These are phyloP conservation scores for Catostomus latipinnis DNA, from an alignment of 2,797 vertebrate species.

Conservation along the genomic window DNA sequence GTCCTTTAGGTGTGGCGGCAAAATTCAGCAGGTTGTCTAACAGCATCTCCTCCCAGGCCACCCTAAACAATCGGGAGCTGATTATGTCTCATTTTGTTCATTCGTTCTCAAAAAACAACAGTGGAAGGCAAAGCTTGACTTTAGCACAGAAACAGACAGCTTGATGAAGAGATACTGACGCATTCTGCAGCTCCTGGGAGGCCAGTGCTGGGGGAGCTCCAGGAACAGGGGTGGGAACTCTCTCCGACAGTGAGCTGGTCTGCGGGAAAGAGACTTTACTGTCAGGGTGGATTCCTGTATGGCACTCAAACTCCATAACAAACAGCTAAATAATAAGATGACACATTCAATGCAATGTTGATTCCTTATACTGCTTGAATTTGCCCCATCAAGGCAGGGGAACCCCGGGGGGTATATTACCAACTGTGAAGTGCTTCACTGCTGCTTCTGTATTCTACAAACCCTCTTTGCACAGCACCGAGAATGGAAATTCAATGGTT, in stretches of 20 bases:
- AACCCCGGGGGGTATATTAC: constrained; percentile 20
- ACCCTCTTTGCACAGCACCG: not conserved
- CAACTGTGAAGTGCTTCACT: constrained; percentile 14
- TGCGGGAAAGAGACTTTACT: constrained; percentile 64
- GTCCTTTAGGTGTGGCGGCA: constrained; percentile 90
- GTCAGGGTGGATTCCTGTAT: constrained; percentile 5
- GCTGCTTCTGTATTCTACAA: constrained; percentile 27
- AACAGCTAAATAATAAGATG: constrained; percentile 28
- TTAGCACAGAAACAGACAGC: constrained; percentile 30
- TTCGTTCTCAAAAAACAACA: not conserved
- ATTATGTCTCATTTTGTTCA: not conserved
- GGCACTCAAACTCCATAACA: constrained; percentile 19
- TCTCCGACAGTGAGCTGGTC: constrained; percentile 83
- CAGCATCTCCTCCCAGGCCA: constrained; percentile 90
- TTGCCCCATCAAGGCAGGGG: constrained; percentile 1
- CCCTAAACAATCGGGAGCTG: constrained; percentile 68
- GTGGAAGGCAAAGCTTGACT: not conserved
- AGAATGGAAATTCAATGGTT: not conserved
- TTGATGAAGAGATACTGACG: constrained; percentile 73
- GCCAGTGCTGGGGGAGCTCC: constrained; percentile 67
- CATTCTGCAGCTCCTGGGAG: constrained; percentile 76
- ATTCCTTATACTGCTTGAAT: constrained; percentile 14
- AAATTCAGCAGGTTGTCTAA: constrained; percentile 93
- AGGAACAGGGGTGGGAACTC: constrained; percentile 83
- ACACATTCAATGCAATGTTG: constrained; percentile 22